Evolutionary conservation across 2,113 vertebrate genomes (phyloP), one percentile per base, ranked within the genome.

Genomic region (Onychostruthus taczanowskii): DNA sequence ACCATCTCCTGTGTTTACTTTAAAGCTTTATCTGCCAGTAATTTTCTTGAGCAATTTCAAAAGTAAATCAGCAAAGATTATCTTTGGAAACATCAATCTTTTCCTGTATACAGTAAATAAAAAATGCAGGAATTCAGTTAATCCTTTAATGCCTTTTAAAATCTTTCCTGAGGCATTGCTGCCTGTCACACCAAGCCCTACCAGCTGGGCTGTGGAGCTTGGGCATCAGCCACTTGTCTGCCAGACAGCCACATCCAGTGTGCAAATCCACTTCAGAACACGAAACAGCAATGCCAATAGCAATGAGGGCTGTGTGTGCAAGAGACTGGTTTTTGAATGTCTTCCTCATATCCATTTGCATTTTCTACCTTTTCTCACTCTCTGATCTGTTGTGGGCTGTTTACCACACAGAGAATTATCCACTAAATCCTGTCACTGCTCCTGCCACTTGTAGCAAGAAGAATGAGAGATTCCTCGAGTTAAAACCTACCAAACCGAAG

Each of bases 201-300:
- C 15, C 16, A 30, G 39, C 59, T 11, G 28, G 44, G 80, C 78
- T 63, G 14, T 14, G 37, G 13, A n/a, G 24, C n/a, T 13, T 31
- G 30, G 19, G 87, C 41, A 55, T 27, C 63, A 55, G 49, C 63
- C 41, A 55, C 49, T 77, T 77, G 35, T 33, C 64, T 90, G 64
- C 63, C 55, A 70, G 35, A 22, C 3, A 0, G 26, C 26, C 70
- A 19, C 63, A 84, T 27, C 27, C 70, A 49, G 35, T 31, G 46
- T 68, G n/a, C 3, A 5, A 77, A 37, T 13, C 17, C 9, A 26
- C 61, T 74, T 43, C 7, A 61, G n/a, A 27, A 50, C 13, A 0
- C 3, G 11, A 33, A 66, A 62, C 6, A 67, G 16, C 31, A 41
- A 1, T 23, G 9, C 39, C 0, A 0, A 5, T 2, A 33, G 41